Evolutionary conservation across 2,888 invertebrate genomes (phyloP).

Genomic region (Heliconius hortense): DNA sequence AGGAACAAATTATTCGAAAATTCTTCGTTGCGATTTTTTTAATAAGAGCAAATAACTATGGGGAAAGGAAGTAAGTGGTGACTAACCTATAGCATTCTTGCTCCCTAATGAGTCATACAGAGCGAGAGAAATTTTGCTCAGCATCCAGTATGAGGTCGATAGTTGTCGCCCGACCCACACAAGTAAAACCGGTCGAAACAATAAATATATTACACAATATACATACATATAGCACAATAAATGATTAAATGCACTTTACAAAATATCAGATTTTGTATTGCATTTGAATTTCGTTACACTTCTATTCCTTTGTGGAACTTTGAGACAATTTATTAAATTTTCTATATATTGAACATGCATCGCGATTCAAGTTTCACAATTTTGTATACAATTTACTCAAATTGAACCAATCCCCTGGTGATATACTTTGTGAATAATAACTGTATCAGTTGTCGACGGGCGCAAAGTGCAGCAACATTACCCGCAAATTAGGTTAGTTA

Average conservation of each 20-base stretch:
- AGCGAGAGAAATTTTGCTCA: slow-evolving; percentile 58
- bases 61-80: neutral
- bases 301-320: slow-evolving; percentile 37
- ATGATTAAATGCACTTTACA: slow-evolving; percentile 40
- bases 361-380: slow-evolving; percentile 40
- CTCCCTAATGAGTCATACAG: slow-evolving; percentile 65
- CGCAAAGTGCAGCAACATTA: slow-evolving; percentile 60
- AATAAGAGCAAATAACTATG: neutral
- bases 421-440: slow-evolving; percentile 57
- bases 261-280: slow-evolving; percentile 36
- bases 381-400: slow-evolving; percentile 47
- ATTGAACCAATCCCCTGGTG: slow-evolving; percentile 53
- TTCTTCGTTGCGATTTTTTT: neutral
- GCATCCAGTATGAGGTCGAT: slow-evolving; percentile 51
- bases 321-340: slow-evolving; percentile 40
- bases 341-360: slow-evolving; percentile 32
- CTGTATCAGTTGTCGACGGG: slow-evolving; percentile 63
- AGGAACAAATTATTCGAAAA: neutral
- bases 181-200: slow-evolving; percentile 46
- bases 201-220: slow-evolving; percentile 35
- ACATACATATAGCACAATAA: slow-evolving; percentile 32
- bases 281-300: slow-evolving; percentile 33
- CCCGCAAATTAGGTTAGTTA: slow-evolving; percentile 69
- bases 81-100: slow-evolving; percentile 30
- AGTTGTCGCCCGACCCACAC: slow-evolving; percentile 45